Evolutionary conservation across 2,888 invertebrate species (phyloP), one percentile per base, ranked within the genome.

Genomic region (Odontothrips loti): DNA sequence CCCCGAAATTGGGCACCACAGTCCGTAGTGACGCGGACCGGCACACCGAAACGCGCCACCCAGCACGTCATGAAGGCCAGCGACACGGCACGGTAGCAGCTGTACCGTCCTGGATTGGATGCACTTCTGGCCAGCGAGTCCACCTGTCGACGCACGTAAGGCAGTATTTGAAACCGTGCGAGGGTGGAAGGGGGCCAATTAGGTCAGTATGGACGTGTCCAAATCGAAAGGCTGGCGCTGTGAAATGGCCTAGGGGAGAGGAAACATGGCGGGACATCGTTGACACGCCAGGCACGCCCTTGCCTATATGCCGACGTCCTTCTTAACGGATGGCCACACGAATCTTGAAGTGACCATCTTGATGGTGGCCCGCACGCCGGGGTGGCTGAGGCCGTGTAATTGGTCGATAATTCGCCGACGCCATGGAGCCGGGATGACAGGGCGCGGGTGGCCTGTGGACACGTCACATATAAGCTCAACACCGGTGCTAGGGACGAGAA

Each of bases 21-120:
- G 84, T 87, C 87, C 15, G 87, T 86, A 0, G 87, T 86, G 11
- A 86, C 83, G 8, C 48, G 81, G 0, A 47, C 29, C 4, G 88
- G 88, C 15, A 86, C 84, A 0, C 88, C 88, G 81, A 86, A 88
- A 15, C 87, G 83, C 0, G 87, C 81, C 1, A 89, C 85, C 89
- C 88, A 89, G 0, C 83, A 83, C 0, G 80, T 68, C 27, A 86
- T 81, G 10, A 89, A 84, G 2, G 86, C 85, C n/a, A n/a, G n/a
- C n/a, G n/a, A n/a, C n/a, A n/a, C n/a, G n/a, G n/a, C n/a, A n/a
- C n/a, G n/a, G n/a, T 86, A 81, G 86, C 86, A 0, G 87, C 87
- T 0, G 86, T 86, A n/a, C 87, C 87, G 81, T 87, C 85, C 0
- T 47, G 20, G 0, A 87, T 79, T 0, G 87, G 87, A 17, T 85